Conservation (phyloP, 2,113 vertebrate genomes). For the Cyanoliseus patagonus region DNA sequence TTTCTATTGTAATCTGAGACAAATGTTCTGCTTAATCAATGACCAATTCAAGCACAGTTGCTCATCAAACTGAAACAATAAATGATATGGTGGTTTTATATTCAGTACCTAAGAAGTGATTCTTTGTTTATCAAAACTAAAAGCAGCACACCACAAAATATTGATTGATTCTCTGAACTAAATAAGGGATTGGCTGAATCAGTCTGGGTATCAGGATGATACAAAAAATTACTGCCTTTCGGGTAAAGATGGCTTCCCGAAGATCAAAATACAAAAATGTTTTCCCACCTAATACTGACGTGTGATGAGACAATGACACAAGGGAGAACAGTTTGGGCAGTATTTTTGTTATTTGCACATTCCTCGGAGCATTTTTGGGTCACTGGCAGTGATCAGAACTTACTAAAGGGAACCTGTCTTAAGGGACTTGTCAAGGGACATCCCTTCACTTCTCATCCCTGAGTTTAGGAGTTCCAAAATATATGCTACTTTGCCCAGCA, state of each 20-base stretch:
- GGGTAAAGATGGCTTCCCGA: neutral
- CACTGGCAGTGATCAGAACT: neutral
- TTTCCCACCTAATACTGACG: neutral
- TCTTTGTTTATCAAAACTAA: constrained; percentile 16
- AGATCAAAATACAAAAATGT: neutral
- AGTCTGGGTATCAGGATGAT: neutral
- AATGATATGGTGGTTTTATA: neutral
- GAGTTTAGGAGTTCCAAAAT: neutral
- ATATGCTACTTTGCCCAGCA: neutral
- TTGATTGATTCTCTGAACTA: constrained; percentile 8
- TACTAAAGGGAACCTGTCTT: neutral
- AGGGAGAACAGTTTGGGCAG: neutral
- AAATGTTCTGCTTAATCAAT: constrained; percentile 18
- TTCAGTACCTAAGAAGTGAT: neutral
- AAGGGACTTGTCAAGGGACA: neutral
- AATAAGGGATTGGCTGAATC: constrained; percentile 5
- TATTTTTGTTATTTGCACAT: neutral
- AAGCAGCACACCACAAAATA: neutral
- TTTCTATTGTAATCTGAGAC: neutral
- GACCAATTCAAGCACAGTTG: neutral
- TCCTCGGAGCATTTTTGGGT: neutral
- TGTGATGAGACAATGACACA: neutral
- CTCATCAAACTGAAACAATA: constrained; percentile 16
- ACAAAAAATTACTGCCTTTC: neutral
- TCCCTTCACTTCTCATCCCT: neutral